Percentiles rank a stretch among this genome's conserved stretches.
phyloP scores from a whole-genome alignment of 2,888 invertebrate genomes.

The Andrena marginata region DNA sequence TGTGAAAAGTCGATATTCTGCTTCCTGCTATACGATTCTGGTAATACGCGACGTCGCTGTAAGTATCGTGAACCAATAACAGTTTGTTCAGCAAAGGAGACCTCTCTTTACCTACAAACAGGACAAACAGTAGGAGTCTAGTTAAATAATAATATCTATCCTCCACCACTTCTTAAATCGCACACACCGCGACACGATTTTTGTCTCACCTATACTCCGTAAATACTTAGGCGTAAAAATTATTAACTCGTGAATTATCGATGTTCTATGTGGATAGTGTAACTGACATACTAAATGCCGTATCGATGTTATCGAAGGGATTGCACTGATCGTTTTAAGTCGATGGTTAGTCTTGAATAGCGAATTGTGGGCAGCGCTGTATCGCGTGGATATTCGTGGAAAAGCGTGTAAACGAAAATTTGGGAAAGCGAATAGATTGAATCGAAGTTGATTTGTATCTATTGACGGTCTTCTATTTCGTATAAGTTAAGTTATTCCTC shows the following conservation, averaged over 20 bases:
- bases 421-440: no score
- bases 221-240: slow-evolving; percentile 8
- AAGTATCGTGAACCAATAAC: slow-evolving; percentile 19
- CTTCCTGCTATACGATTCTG: slow-evolving; percentile 56
- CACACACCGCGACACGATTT: not conserved
- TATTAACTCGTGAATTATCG: slow-evolving; percentile 23
- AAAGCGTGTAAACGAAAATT: not conserved
- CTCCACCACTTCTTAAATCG: not conserved
- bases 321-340: not conserved
- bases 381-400: not conserved
- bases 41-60: slow-evolving; percentile 20
- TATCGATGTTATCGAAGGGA: not conserved
- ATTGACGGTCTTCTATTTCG: not conserved
- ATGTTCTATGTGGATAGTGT: not conserved
- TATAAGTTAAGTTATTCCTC: not conserved
- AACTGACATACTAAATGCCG: not conserved
- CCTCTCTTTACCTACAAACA: slow-evolving; percentile 57
- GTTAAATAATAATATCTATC: slow-evolving; percentile 21
- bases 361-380: not conserved
- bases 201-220: slow-evolving; percentile 9
- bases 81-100: slow-evolving; percentile 35
- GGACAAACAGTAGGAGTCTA: slow-evolving; percentile 53
- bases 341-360: not conserved
- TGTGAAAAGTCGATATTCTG: slow-evolving; percentile 44
- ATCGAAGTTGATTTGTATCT: not conserved